Evolutionary conservation across 2,797 vertebrate species (phyloP).

Genomic region (Xyrichtys novacula): DNA sequence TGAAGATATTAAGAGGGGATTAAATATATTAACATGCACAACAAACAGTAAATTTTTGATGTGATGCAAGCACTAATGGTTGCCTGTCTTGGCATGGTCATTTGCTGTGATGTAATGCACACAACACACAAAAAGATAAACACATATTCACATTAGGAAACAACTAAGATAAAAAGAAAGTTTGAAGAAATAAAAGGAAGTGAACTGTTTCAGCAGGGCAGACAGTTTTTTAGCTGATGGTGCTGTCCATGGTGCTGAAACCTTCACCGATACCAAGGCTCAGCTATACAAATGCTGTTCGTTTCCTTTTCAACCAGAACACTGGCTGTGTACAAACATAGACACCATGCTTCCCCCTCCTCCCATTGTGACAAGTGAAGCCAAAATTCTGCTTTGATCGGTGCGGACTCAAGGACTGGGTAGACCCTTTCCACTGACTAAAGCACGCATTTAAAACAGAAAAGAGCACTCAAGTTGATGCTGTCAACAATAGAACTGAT

Average conservation of each 20-base stretch:
- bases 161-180: background rate
- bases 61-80: constrained; percentile 19
- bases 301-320: constrained; percentile 17
- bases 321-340: no score
- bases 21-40: constrained; percentile 8
- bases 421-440: no score
- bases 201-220: background rate
- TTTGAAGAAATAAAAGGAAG: background rate
- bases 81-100: constrained; percentile 1
- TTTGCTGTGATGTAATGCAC: constrained; percentile 12
- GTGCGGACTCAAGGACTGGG: no score
- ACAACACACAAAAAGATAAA: constrained; percentile 22
- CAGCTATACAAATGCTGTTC: constrained; percentile 18
- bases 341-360: no score
- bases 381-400: no score
- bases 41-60: constrained; percentile 1
- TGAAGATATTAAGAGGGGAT: constrained; percentile 6
- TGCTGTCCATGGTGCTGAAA: constrained; percentile 75
- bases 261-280: constrained; percentile 3
- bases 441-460: no score
- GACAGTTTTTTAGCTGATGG: background rate
- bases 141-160: background rate
- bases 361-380: no score
- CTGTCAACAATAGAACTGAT: no score
- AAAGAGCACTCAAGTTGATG: no score